Percentiles rank a stretch among this genome's conserved stretches.
Evolutionary conservation across 2,797 vertebrate genomes (phyloP).

Genomic region (Melanotaenia boesemani): DNA sequence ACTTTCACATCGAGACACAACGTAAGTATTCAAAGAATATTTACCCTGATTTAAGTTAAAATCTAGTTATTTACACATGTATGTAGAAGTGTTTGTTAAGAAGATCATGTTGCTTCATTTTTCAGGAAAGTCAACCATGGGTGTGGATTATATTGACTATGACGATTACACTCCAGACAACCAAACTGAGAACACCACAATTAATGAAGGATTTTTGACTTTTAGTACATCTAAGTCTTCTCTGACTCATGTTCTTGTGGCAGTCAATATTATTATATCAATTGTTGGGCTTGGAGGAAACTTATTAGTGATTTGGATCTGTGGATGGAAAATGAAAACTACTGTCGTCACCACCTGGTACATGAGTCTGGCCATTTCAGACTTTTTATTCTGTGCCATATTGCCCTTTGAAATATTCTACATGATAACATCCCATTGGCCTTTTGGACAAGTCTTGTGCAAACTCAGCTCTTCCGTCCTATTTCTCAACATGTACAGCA

Average conservation of each 20-base stretch:
- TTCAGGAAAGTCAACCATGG: conserved; percentile 64
- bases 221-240: conserved; percentile 6
- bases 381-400: conserved; percentile 88
- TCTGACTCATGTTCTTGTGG: conserved; percentile 43
- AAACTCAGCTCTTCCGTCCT: conserved; percentile 88
- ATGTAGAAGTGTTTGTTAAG: conserved; percentile 4
- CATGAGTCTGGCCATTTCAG: conserved; percentile 88
- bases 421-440: conserved; percentile 80
- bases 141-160: conserved; percentile 57
- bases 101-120: conserved; percentile 1
- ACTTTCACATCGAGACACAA: not conserved
- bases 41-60: not conserved
- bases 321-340: conserved; percentile 90
- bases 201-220: rapidly evolving
- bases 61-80: not conserved
- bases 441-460: conserved; percentile 88
- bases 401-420: conserved; percentile 82
- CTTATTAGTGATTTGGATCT: conserved; percentile 87
- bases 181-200: conserved; percentile 29
- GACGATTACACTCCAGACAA: conserved; percentile 64
- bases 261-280: conserved; percentile 76
- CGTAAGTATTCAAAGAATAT: conserved; percentile 44
- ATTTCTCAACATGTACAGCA: conserved; percentile 93
- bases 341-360: conserved; percentile 90
- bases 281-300: conserved; percentile 89